Evolutionary conservation across 1,140 invertebrate species (phyloP), one percentile per base, ranked within the genome.

Genomic region (Drosophila subobscura): DNA sequence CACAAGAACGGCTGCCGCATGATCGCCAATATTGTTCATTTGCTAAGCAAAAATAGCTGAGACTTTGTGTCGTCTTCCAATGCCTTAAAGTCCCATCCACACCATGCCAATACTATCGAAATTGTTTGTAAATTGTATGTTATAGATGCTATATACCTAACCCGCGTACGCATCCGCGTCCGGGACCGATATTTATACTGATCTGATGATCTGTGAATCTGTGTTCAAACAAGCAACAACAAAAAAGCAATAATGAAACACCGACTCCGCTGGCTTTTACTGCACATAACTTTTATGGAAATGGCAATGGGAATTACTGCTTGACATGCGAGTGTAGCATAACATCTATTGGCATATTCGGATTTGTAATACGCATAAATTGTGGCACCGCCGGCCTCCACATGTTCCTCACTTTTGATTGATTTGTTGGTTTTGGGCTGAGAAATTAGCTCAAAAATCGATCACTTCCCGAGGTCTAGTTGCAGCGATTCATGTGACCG

Each of bases 1-100:
- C 94, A 96, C 91, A 94, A 95, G 52, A 94, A 95, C 76, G 95
- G 96, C 14, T 95, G 94, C 84, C 94, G 93, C 83, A 96, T 97
- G 54, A 96, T 97, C 49, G 92, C 94, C 68, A 96, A 95, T n/a
- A 97, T 97, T 70, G 93, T 96, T n/a, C 72, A 89, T 46, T 37
- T 91, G 23, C 74, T 91, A 42, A 84, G 72, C 45, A 80, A 91
- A 41, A 91, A 91, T 74, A 81, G 72, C 65, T 90, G 74, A 78
- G 44, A 47, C 6, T 44, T 6, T 29, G 6, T n/a, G 50, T 14
- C 16, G 2, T 22, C 5, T 6, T 2, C 22, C 29, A 27, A 27
- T 27, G 25, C 25, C 25, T 27, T 27, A 27, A 27, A 27, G 25
- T 27, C 25, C 25, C 25, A 27, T 27, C 25, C 10, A 37, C 5